Conservation (phyloP, 2,888 invertebrate genomes). For the Neria commutata region DNA sequence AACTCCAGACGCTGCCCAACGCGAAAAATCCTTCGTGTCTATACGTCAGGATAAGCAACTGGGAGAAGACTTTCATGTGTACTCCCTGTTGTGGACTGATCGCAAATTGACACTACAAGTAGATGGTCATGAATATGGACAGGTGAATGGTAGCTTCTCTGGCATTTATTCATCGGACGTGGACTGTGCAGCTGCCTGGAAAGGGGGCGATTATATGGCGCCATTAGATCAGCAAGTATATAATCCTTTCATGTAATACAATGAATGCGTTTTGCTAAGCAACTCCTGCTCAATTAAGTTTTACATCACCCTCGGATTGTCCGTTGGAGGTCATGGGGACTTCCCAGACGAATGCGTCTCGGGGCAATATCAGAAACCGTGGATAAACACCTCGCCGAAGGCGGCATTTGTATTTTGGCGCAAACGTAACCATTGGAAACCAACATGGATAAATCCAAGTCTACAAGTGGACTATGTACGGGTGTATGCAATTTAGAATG, state of each 20-base stretch:
- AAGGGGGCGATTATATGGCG: slow-evolving; percentile 66
- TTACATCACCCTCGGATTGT: slow-evolving; percentile 77
- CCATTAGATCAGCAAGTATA: slow-evolving; percentile 77
- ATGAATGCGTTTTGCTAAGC: not conserved
- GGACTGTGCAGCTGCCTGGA: slow-evolving; percentile 66
- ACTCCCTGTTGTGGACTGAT: slow-evolving; percentile 71
- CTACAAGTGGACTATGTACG: slow-evolving; percentile 56
- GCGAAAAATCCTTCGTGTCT: slow-evolving; percentile 50
- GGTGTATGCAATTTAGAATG: slow-evolving; percentile 52
- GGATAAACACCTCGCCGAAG: slow-evolving; percentile 72
- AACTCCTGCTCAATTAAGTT: slow-evolving; percentile 65
- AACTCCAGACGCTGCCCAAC: slow-evolving; percentile 46
- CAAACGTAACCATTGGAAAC: slow-evolving; percentile 68
- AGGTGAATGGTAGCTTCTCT: slow-evolving; percentile 57
- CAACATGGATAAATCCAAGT: slow-evolving; percentile 69
- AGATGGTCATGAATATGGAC: slow-evolving; percentile 66
- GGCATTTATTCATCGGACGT: slow-evolving; percentile 24
- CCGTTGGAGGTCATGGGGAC: slow-evolving; percentile 77
- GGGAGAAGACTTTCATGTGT: slow-evolving; percentile 71
- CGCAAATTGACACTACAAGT: slow-evolving; percentile 56
- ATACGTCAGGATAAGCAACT: slow-evolving; percentile 59
- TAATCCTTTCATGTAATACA: not conserved
- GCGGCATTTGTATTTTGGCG: slow-evolving; percentile 75
- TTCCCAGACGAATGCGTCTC: slow-evolving; percentile 67
- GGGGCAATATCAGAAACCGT: slow-evolving; percentile 68